phyloP scores from a whole-genome alignment of 2,888 invertebrate genomes.

The Plebejus melissa region DNA sequence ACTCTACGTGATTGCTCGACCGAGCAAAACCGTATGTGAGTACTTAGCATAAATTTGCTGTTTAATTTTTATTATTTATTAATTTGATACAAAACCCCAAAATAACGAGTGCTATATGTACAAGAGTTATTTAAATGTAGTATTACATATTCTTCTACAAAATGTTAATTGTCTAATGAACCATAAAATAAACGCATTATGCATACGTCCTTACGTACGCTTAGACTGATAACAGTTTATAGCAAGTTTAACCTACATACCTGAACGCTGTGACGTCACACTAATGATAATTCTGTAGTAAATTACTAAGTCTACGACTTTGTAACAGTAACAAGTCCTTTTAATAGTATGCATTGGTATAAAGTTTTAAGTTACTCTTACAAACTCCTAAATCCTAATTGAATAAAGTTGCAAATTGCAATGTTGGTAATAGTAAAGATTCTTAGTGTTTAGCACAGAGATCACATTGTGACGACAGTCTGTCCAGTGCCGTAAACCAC shows the following conservation, averaged over 20 bases:
- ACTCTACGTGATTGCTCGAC: no score
- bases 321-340: background rate
- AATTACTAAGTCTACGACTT: background rate
- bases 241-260: constrained; percentile 56
- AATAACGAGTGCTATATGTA: background rate
- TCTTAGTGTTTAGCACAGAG: no score
- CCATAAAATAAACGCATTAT: background rate
- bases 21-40: no score
- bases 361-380: background rate
- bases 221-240: constrained; percentile 54
- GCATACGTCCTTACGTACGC: background rate
- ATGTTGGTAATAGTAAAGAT: no score
- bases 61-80: no score
- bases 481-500: no score
- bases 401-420: no score
- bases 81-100: no score
- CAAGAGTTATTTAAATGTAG: no score
- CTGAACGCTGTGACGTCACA: constrained; percentile 36
- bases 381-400: no score
- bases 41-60: no score
- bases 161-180: background rate
- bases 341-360: background rate
- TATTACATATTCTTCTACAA: background rate
- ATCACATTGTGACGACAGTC: no score
- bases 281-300: constrained; percentile 6